A percentile compares a stretch with the other conserved stretches of the same genome.
Evolutionary conservation across 2,888 invertebrate genomes (phyloP).

Genomic region (Marasmarcha lunaedactyla): DNA sequence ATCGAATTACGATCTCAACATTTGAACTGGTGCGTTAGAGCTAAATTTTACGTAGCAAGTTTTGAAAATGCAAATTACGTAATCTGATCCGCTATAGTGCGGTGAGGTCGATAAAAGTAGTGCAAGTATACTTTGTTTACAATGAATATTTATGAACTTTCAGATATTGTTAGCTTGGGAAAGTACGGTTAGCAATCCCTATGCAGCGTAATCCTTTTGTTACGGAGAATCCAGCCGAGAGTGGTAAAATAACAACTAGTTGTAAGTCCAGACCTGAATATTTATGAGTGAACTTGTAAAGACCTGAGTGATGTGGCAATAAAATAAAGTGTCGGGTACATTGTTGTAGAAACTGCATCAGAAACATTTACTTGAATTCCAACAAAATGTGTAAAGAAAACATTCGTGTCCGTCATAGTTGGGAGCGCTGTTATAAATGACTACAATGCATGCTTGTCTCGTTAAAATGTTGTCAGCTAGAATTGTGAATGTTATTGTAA

Average conservation of each 20-base stretch:
- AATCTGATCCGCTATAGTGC: constrained; percentile 11
- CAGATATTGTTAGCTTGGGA: constrained; percentile 47
- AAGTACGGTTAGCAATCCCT: constrained; percentile 36
- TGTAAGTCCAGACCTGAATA: constrained; percentile 38
- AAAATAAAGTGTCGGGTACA: constrained; percentile 40
- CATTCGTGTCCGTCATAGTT: no score
- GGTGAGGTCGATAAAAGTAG: constrained; percentile 33
- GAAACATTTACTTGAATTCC: no score
- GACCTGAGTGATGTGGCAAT: constrained; percentile 55
- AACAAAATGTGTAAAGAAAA: no score
- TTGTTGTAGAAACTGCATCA: constrained; percentile 19
- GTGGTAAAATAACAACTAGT: constrained; percentile 32
- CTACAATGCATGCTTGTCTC: no score
- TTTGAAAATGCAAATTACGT: no score
- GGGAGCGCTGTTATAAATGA: no score
- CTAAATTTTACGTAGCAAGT: no score
- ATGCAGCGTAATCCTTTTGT: constrained; percentile 41
- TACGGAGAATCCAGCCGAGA: constrained; percentile 37
- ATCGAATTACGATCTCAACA: no score
- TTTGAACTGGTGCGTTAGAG: no score
- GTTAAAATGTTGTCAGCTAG: no score
- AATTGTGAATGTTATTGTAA: no score
- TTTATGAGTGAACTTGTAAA: constrained; percentile 56
- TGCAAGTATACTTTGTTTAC: constrained; percentile 33
- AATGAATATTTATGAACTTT: constrained; percentile 57